Conservation (phyloP, 2,888 invertebrate species). For the Acheta domesticus region DNA sequence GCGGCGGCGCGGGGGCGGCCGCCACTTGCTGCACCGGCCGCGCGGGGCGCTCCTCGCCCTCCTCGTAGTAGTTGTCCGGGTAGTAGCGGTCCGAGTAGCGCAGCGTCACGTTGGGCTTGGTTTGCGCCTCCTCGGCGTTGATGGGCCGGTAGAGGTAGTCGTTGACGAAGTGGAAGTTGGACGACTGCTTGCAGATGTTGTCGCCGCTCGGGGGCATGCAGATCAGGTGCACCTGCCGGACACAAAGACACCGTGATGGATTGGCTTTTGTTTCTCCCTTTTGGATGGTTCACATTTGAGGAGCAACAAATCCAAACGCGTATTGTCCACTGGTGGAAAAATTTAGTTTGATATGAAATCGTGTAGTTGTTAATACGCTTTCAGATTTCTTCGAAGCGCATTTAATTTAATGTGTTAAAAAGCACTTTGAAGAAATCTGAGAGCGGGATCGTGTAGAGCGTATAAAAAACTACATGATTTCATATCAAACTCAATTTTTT, state of each 20-base stretch:
- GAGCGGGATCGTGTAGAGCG: too few relatives aligned
- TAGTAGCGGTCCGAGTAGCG: conserved; percentile 75
- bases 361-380: too few relatives aligned
- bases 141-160: conserved; percentile 87
- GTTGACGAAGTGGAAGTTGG: conserved; percentile 88
- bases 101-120: conserved; percentile 73
- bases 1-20: conserved; percentile 28
- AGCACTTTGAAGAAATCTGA: too few relatives aligned
- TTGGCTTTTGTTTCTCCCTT: too few relatives aligned
- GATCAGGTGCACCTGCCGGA: conserved; percentile 75
- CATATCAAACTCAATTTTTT: too few relatives aligned
- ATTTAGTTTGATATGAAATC: too few relatives aligned
- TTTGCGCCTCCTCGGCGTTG: conserved; percentile 76
- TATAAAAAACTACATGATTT: too few relatives aligned
- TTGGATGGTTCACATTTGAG: too few relatives aligned
- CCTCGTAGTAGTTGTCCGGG: conserved; percentile 64
- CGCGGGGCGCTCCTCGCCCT: conserved; percentile 51
- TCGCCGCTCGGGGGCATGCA: conserved; percentile 90
- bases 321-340: too few relatives aligned
- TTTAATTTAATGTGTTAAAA: too few relatives aligned
- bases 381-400: too few relatives aligned
- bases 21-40: conserved; percentile 40
- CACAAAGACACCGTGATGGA: not conserved
- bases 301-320: too few relatives aligned
- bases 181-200: conserved; percentile 83